Evolutionary conservation across 2,888 invertebrate genomes (phyloP).

Genomic region (Pandemis cinnamomeana): DNA sequence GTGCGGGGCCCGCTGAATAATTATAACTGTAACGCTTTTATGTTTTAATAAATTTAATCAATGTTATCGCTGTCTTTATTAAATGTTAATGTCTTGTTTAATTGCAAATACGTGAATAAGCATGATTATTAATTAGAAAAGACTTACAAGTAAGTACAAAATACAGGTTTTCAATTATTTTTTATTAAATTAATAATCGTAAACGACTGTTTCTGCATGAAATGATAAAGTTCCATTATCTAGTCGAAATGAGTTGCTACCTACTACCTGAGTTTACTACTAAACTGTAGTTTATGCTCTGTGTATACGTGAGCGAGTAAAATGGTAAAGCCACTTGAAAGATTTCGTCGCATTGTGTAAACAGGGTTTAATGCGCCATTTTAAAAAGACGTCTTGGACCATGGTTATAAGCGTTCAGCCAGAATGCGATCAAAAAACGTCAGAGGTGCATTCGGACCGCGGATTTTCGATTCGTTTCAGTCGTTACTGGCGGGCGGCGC

Average conservation of each 20-base stretch:
- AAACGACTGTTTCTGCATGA: background rate
- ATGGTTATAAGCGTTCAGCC: background rate
- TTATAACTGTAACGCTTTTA: conserved; percentile 5
- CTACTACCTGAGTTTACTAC: background rate
- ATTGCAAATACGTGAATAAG: background rate
- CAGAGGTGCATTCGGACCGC: conserved; percentile 45
- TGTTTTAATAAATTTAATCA: background rate
- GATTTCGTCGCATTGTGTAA: background rate
- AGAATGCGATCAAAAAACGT: conserved; percentile 26
- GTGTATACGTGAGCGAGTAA: background rate
- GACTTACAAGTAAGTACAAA: background rate
- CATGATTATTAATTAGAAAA: background rate
- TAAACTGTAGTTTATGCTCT: background rate
- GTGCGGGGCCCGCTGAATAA: background rate
- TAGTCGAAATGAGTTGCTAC: background rate
- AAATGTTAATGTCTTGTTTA: conserved; percentile 4
- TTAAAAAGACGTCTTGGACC: conserved; percentile 9
- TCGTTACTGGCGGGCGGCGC: conserved; percentile 44
- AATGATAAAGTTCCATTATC: background rate
- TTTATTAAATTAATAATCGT: conserved; percentile 5
- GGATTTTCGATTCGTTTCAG: conserved; percentile 58
- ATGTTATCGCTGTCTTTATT: background rate
- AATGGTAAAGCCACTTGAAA: background rate
- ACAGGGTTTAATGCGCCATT: background rate
- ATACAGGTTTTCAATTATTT: background rate